These are phyloP conservation scores for Drosophila parthenogenetica DNA, from an alignment of 2,888 invertebrate species.

Conservation along the genomic window DNA sequence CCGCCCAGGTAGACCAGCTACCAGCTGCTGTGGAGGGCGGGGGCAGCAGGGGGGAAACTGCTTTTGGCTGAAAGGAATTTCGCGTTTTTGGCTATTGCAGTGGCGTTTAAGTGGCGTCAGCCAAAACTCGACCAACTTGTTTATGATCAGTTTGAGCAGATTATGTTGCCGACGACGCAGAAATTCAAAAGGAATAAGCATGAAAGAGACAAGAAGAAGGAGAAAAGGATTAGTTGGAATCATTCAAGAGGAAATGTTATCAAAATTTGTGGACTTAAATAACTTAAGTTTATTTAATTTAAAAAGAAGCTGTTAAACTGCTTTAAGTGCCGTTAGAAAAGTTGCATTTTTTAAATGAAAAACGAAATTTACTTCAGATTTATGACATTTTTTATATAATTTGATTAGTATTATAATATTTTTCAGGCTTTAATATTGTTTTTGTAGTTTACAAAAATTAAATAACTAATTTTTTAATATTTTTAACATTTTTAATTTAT, in stretches of 20 bases:
- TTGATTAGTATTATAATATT: too few species aligned
- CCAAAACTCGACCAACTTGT: constrained; percentile 39
- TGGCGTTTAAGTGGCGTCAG: constrained; percentile 77
- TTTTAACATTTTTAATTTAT: too few species aligned
- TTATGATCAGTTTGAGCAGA: constrained; percentile 59
- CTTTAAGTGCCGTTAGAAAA: too few species aligned
- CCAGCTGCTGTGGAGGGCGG: neutral
- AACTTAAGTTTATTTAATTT: neutral
- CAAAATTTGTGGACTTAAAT: neutral
- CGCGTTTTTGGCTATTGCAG: constrained; percentile 58
- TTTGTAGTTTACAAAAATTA: too few species aligned
- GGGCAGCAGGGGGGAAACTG: neutral
- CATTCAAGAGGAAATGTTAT: neutral
- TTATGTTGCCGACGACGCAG: constrained; percentile 50
- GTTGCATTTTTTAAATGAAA: too few species aligned
- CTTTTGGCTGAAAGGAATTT: constrained; percentile 48
- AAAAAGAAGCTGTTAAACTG: too few species aligned
- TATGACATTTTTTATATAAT: too few species aligned
- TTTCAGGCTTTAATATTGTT: too few species aligned
- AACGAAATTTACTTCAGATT: too few species aligned
- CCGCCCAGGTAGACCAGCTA: constrained; percentile 51
- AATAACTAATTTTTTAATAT: too few species aligned
- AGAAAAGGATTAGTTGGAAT: neutral
- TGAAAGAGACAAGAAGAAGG: neutral
- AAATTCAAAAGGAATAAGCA: constrained; percentile 4